A percentile compares a stretch with the other conserved stretches of the same genome.
These are phyloP conservation scores for Pogonophryne albipinna DNA, from an alignment of 2,797 vertebrate species.

Conservation along the genomic window DNA sequence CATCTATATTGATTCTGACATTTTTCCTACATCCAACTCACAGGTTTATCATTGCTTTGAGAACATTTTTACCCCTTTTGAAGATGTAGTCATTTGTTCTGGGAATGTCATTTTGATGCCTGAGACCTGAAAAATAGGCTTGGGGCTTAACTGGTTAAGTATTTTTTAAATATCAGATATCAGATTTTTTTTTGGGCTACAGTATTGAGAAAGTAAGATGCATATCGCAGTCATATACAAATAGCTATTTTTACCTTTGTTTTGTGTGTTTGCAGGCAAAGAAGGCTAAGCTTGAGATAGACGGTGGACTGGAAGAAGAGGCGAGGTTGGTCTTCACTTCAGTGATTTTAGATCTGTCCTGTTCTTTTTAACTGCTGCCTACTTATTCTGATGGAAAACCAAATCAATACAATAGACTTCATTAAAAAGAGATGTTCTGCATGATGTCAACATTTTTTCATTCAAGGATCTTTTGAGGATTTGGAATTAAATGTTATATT, in stretches of 20 bases:
- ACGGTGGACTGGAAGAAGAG: slow-evolving; percentile 86
- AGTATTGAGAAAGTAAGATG: not conserved
- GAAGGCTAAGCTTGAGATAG: slow-evolving; percentile 91
- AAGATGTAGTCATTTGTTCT: too few relatives aligned
- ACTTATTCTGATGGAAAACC: not conserved
- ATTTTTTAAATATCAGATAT: not conserved
- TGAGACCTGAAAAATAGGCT: too few relatives aligned
- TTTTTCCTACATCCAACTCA: too few relatives aligned
- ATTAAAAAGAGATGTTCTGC: not conserved
- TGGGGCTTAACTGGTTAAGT: too few relatives aligned
- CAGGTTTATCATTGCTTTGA: too few relatives aligned
- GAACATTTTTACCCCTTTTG: too few relatives aligned
- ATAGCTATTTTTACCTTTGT: not conserved
- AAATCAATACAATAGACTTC: not conserved
- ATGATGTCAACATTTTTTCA: too few relatives aligned
- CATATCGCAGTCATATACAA: not conserved
- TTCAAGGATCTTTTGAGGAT: too few relatives aligned
- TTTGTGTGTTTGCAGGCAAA: slow-evolving; percentile 87
- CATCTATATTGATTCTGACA: too few relatives aligned
- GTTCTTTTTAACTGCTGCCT: not conserved
- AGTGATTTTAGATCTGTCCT: not conserved
- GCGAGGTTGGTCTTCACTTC: slow-evolving; percentile 83
- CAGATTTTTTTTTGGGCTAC: not conserved
- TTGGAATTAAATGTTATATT: too few relatives aligned
- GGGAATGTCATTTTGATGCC: too few relatives aligned